Evolutionary conservation across 2,113 vertebrate species (phyloP), one percentile per base, ranked within the genome.

Genomic region (Apodemus speciosus): DNA sequence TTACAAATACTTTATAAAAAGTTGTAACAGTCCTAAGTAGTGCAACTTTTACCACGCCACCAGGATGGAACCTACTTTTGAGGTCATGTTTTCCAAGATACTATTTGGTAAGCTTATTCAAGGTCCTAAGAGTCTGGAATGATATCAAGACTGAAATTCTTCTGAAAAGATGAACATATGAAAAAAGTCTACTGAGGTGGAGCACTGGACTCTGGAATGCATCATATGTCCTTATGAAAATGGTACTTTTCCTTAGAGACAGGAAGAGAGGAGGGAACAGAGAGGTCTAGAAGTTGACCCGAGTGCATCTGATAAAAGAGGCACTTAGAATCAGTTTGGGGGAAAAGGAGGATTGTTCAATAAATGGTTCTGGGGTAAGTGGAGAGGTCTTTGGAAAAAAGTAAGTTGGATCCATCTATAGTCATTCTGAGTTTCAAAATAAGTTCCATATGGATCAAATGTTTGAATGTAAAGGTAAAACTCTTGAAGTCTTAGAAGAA

Each of bases 401-500:
- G 20, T 38, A 88, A 62, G 8, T 27, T 69, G 49, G 56, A 75
- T 88, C 64, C 62, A 83, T 86, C n/a, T 43, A 76, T 5, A 62
- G 13, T 91, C 80, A 77, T 53, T 88, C 21, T 40, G 13, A 3
- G 9, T 69, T 94, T 93, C 73, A 43, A 80, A 94, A 93, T 88
- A 91, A 80, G 89, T 76, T 75, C 51, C 84, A 60, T 40, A 68
- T 66, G 85, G 43, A 75, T n/a, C 68, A 89, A 68, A 58, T 43
- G 66, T 79, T 93, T 94, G 62, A 84, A 89, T 38, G 16, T 16
- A 51, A 92, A 87, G 58, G 91, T 27, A 11, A 86, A 96, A 92
- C 83, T 51, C 76, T 94, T 93, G 79, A 69, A 94, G 58, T 14
- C 5, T 53, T 88, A 79, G 89, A 88, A 87, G 56, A 89, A 92